A percentile compares a stretch with the other conserved stretches of the same genome.
These are phyloP conservation scores for Poecilia wingei DNA, from an alignment of 2,797 vertebrate species.

Conservation along the genomic window DNA sequence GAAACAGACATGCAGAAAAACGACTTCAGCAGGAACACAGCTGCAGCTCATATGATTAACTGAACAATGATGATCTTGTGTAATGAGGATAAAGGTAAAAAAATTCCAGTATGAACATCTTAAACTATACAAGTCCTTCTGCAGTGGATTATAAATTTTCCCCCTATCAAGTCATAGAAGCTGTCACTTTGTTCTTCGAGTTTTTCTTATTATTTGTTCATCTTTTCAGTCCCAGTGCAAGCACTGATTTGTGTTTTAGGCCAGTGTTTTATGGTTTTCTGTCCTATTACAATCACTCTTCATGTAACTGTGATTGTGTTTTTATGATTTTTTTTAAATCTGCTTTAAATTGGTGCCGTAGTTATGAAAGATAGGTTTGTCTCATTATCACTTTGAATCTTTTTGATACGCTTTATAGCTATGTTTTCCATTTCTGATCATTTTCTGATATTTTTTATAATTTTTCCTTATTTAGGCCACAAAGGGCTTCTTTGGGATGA, in stretches of 20 bases:
- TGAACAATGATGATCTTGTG: background rate
- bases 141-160: too few relatives aligned
- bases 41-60: background rate
- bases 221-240: background rate
- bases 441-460: background rate
- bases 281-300: background rate
- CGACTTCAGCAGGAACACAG: slow-evolving; percentile 6
- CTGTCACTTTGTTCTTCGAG: background rate
- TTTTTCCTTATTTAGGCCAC: background rate
- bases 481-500: background rate
- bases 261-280: background rate
- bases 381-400: background rate
- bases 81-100: background rate
- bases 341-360: background rate
- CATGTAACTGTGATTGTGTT: background rate
- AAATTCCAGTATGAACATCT: background rate
- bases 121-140: background rate
- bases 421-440: background rate
- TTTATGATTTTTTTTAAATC: background rate
- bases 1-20: slow-evolving; percentile 5
- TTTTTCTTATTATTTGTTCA: background rate
- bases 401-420: background rate
- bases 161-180: too few relatives aligned
- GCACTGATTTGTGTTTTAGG: background rate
- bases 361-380: background rate